Percentiles rank a stretch among this genome's conserved stretches.
Conservation (phyloP, 2,113 vertebrate genomes). For the Cromileptes altivelis region DNA sequence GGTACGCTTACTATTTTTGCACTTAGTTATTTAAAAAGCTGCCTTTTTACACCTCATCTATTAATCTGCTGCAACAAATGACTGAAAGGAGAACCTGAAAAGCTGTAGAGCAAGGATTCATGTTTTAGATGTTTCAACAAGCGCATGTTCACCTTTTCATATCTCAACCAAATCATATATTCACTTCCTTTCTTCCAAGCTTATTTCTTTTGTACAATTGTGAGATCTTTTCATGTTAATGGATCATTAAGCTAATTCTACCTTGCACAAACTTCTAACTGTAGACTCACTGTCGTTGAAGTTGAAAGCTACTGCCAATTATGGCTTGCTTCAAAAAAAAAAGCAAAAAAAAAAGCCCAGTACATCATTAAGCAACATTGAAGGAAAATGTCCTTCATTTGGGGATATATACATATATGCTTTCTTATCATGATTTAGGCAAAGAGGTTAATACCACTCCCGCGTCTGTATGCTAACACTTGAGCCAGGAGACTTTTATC, state of each 20-base stretch:
- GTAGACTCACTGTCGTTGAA: slow-evolving; percentile 9
- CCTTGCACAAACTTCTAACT: slow-evolving; percentile 4
- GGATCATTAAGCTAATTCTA: slow-evolving; percentile 9
- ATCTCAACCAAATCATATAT: background rate
- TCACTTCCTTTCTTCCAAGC: slow-evolving; percentile 1
- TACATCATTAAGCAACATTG: background rate
- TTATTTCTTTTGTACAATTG: background rate
- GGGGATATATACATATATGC: background rate
- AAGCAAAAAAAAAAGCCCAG: background rate
- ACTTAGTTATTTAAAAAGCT: slow-evolving; percentile 10
- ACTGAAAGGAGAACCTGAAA: slow-evolving; percentile 6
- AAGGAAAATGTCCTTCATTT: background rate
- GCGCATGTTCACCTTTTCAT: background rate
- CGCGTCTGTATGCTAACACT: background rate
- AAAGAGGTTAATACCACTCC: background rate
- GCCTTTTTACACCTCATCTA: slow-evolving; percentile 24
- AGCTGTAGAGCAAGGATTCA: background rate
- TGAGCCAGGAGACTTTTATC: background rate
- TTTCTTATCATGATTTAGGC: background rate
- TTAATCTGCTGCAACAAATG: slow-evolving; percentile 17
- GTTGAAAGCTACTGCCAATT: background rate
- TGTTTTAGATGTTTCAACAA: slow-evolving; percentile 21
- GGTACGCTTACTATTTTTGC: background rate
- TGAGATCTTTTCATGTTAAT: slow-evolving; percentile 8
- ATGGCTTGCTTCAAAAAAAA: background rate